Conservation (phyloP, 2,113 vertebrate genomes). For the Uria lomvia region DNA sequence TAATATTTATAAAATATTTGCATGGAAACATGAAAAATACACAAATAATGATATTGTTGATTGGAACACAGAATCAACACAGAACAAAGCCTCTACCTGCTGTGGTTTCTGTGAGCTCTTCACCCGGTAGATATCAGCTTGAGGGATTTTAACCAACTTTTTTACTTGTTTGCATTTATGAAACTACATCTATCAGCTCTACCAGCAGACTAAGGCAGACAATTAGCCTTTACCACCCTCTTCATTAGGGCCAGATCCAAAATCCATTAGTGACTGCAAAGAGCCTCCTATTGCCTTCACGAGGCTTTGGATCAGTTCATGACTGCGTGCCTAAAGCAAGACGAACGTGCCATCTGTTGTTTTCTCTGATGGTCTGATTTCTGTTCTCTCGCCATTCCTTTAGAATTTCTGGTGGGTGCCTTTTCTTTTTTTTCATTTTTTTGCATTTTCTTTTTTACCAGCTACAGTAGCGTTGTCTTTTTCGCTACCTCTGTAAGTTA, state of each 20-base stretch:
- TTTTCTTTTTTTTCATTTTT: background rate
- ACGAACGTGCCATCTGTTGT: background rate
- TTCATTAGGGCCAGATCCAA: background rate
- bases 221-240: background rate
- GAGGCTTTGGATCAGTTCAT: background rate
- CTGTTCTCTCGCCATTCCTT: background rate
- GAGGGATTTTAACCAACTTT: background rate
- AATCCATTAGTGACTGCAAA: slow-evolving; percentile 1
- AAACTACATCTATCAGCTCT: background rate
- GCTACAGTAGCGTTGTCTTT: background rate
- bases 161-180: background rate
- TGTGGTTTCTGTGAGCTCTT: background rate
- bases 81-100: background rate
- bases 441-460: background rate
- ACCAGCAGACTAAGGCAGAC: background rate
- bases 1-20: background rate
- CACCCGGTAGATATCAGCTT: background rate
- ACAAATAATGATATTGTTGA: background rate
- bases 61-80: background rate
- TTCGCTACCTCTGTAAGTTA: background rate
- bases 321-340: background rate
- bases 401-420: background rate
- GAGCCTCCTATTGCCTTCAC: slow-evolving; percentile 1
- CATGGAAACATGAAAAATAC: background rate
- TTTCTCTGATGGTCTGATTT: background rate